Evolutionary conservation across 2,113 vertebrate genomes (phyloP), one percentile per base, ranked within the genome.

Genomic region (Paralichthys olivaceus): DNA sequence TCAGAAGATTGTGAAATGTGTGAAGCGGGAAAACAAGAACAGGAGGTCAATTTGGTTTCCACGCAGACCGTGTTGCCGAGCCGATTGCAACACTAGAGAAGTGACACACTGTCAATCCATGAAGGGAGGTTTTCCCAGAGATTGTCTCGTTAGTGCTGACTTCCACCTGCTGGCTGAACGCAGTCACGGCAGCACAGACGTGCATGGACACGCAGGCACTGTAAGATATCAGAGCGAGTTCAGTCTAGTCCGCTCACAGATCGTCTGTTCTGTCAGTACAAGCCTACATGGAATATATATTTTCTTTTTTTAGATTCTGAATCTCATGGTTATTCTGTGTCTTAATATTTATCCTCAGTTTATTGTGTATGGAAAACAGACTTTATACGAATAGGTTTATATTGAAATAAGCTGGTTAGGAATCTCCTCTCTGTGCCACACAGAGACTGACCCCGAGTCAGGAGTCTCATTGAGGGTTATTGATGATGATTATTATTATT

Each of bases 291-390:
- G 67, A 69, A 63, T 70, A 40, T 59, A 19, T 73, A 69, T 58
- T 66, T 17, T 53, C 63, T 71, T 23, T 59, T 75, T 29, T 37
- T 53, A 75, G 54, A 56, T 71, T 69, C 57, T 55, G 53, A 86
- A 76, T 87, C 69, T 86, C 60, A 65, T 73, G 72, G 51, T 81
- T 83, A 72, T 86, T 83, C 75, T 81, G 88, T 90, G 90, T 93
- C 91, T 93, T 93, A 90, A 94, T 88, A 90, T 88, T 81, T 88
- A 89, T 87, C 87, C 82, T 86, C 78, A 57, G 77, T 89, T 85
- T 68, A 79, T 84, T 82, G 76, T 75, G 75, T 89, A 85, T 87
- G 76, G 83, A 75, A 40, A 43, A 56, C 72, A 84, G 64, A 75
- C 77, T 69, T 67, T 77, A 71, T 77, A 69, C 78, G 19, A 55